Percentiles rank a stretch among this genome's conserved stretches.
Evolutionary conservation across 2,113 vertebrate species (phyloP).

Genomic region (Macaca nemestrina): DNA sequence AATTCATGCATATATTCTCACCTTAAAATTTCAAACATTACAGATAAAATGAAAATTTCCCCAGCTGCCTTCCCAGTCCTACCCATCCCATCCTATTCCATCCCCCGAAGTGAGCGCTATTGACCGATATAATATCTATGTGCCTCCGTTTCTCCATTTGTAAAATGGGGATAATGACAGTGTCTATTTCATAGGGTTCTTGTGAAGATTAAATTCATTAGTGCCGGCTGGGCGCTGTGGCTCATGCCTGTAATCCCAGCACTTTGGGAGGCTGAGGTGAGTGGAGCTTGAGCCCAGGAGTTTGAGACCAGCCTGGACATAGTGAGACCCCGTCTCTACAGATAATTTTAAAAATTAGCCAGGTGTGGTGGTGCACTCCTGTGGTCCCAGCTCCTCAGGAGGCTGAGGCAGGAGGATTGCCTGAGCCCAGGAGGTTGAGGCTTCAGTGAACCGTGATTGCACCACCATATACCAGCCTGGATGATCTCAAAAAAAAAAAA

Average conservation of each 20-base stretch:
- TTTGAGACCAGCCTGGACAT: too few relatives aligned
- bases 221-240: too few relatives aligned
- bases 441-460: too few relatives aligned
- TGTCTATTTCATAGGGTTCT: neutral
- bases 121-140: accelerated
- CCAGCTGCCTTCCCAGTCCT: neutral
- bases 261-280: too few relatives aligned
- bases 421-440: too few relatives aligned
- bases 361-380: neutral
- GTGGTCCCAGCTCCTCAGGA: too few relatives aligned
- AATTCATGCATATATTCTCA: neutral
- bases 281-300: too few relatives aligned
- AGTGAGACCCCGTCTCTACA: too few relatives aligned
- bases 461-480: neutral
- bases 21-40: neutral
- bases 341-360: neutral
- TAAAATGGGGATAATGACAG: neutral
- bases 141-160: neutral
- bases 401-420: neutral
- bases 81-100: neutral
- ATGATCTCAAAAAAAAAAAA: neutral
- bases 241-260: too few relatives aligned
- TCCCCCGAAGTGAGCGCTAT: neutral
- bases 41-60: neutral
- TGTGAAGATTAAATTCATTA: too few relatives aligned